phyloP scores from a whole-genome alignment of 2,113 vertebrate genomes.

The Clarias macrocephalus region DNA sequence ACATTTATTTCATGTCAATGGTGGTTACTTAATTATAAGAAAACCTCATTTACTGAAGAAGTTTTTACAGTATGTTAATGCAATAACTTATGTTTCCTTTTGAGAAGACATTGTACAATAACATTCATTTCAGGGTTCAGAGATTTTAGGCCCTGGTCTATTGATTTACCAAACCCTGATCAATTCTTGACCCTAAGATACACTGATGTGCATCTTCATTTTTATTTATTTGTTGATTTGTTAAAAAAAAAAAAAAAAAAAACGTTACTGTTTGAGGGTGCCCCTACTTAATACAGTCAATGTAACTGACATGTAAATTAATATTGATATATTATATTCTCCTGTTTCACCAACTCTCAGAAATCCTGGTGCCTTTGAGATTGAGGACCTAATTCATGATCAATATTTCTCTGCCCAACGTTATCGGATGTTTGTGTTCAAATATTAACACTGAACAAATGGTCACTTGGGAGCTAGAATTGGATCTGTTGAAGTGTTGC shows the following conservation, averaged over 20 bases:
- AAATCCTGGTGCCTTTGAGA: background rate
- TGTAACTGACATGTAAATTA: background rate
- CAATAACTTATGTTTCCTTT: background rate
- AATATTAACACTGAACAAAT: slow-evolving; percentile 7
- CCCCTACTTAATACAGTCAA: background rate
- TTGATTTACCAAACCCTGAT: background rate
- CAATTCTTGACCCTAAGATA: background rate
- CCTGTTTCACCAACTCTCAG: background rate
- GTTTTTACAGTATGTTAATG: background rate
- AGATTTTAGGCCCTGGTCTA: background rate
- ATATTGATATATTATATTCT: background rate
- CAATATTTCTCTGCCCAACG: slow-evolving; percentile 1
- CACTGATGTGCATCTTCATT: background rate
- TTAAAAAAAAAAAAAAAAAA: background rate
- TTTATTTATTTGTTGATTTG: background rate
- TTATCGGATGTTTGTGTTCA: background rate
- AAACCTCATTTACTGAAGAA: background rate
- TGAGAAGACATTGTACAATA: slow-evolving; percentile 5
- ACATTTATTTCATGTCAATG: too few species aligned
- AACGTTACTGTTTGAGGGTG: background rate
- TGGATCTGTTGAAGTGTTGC: background rate
- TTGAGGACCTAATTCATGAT: background rate
- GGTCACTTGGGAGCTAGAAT: background rate
- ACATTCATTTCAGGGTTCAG: background rate
- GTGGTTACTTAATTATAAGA: background rate